Conservation (phyloP, 2,797 vertebrate species). For the Enteromius fasciolatus region DNA sequence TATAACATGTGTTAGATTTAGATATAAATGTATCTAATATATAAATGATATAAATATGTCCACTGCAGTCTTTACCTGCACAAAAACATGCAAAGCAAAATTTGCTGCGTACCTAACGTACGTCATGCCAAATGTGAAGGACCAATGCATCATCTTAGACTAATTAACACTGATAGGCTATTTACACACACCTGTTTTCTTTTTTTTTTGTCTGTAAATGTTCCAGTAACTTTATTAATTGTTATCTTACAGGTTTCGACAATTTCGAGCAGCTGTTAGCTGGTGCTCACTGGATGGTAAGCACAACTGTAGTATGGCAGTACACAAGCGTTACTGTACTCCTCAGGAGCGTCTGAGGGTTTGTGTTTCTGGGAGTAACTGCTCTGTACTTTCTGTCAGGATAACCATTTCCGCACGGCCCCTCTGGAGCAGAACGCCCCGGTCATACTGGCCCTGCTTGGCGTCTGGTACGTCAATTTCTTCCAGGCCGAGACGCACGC, state of each 20-base stretch:
- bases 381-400: slow-evolving; percentile 70
- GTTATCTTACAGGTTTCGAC: slow-evolving; percentile 83
- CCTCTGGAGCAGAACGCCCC: slow-evolving; percentile 91
- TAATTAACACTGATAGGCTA: not conserved
- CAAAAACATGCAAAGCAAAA: too few species aligned
- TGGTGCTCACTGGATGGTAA: slow-evolving; percentile 97
- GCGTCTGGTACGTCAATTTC: slow-evolving; percentile 96
- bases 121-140: not conserved
- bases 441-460: slow-evolving; percentile 89
- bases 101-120: too few species aligned
- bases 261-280: slow-evolving; percentile 92
- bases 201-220: not conserved
- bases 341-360: not conserved
- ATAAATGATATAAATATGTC: too few species aligned
- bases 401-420: slow-evolving; percentile 88
- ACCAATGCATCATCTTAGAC: not conserved
- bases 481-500: slow-evolving; percentile 92
- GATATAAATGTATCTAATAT: too few species aligned
- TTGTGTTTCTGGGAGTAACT: not conserved
- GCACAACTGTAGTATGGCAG: slow-evolving; percentile 48
- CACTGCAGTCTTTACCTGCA: too few species aligned
- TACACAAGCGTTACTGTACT: not conserved
- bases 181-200: not conserved
- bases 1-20: not conserved
- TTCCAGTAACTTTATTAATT: not conserved